Evolutionary conservation across 2,888 invertebrate genomes (phyloP), one percentile per base, ranked within the genome.

Genomic region (Agrochola macilenta): DNA sequence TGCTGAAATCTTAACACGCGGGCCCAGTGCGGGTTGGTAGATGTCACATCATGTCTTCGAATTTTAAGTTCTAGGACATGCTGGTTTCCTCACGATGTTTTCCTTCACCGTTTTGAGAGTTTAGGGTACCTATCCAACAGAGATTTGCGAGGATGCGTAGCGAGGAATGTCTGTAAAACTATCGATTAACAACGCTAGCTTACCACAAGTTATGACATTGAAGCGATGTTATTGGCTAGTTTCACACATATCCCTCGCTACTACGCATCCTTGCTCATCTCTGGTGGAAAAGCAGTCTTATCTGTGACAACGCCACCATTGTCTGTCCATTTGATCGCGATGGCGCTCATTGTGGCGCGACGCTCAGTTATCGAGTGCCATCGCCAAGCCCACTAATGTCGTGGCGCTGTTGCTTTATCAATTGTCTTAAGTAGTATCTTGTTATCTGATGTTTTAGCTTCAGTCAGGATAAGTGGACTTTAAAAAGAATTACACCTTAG

Each of bases 381-480:
- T 65, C 74, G 74, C 43, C 52, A 12, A 35, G 68, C 70, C 49
- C 68, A 61, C 54, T 63, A 49, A 76, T 61, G 68, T 54, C 54
- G 54, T 52, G 5, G 20, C 7, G 58, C 35, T 61, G 60, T 60
- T 58, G 12, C 9, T 5, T 26, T 61, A 74, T 66, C 84, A 39
- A 84, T 82, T 80, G 46, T 66, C 61, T 66, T 70, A 12, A 58
- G 35, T 61, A 30, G n/a, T 60, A 5, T 43, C 49, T 35, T 12
- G 54, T 14, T 70, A 78, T 81, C 83, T 82, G 83, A 54, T 82
- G 69, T 64, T 60, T 74, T 20, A 65, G 30, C 68, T 5, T 12
- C 17, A 20, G 20, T n/a, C 30, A 3, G 43, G 23, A 54, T 61
- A 61, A 52, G 17, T 64, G 39, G 26, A n/a, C 17, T 58, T 23